A percentile compares a stretch with the other conserved stretches of the same genome.
Conservation (phyloP, 2,113 vertebrate genomes). For the Megalops atlanticus region DNA sequence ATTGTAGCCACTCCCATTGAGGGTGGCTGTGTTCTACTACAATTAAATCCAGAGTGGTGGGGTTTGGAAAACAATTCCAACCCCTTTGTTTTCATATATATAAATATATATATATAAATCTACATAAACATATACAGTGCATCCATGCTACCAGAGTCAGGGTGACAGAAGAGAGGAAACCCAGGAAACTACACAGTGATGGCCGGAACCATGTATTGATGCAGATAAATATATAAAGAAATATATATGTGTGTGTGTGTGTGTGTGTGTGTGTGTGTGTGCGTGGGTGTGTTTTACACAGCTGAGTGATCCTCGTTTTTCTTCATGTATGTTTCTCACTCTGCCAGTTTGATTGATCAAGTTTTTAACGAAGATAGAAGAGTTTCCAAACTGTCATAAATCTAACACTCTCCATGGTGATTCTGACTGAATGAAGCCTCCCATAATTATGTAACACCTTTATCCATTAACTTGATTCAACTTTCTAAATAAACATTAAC, state of each 20-base stretch:
- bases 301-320: neutral
- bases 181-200: too few relatives aligned
- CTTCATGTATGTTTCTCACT: neutral
- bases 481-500: too few relatives aligned
- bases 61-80: neutral
- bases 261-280: conserved; percentile 20
- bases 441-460: neutral
- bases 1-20: neutral
- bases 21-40: neutral
- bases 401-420: too few relatives aligned
- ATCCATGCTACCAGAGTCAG: neutral
- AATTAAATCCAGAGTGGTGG: neutral
- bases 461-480: too few relatives aligned
- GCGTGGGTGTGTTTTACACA: neutral
- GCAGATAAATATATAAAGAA: conserved; percentile 4
- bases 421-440: too few relatives aligned
- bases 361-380: neutral
- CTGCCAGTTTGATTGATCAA: neutral
- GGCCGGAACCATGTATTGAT: neutral
- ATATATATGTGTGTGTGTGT: conserved; percentile 17
- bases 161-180: neutral
- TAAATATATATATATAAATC: neutral
- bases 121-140: neutral
- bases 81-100: neutral
- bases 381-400: too few relatives aligned